Evolutionary conservation across 2,797 vertebrate genomes (phyloP).

Genomic region (Pitangus sulphuratus): DNA sequence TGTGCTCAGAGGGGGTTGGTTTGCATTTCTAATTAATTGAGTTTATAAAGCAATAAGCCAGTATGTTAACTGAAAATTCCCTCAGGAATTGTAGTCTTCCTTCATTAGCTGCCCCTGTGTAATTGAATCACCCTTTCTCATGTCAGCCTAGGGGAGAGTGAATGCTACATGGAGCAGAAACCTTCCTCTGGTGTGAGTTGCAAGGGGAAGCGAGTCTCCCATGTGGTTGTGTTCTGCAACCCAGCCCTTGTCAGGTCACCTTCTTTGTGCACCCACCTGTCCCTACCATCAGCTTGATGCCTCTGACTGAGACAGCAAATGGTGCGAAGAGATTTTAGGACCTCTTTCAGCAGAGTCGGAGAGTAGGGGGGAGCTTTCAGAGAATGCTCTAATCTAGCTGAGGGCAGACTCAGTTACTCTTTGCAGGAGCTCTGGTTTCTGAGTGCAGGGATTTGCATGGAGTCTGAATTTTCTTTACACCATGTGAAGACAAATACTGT

Average conservation of each 20-base stretch:
- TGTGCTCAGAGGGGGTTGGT: slow-evolving; percentile 2
- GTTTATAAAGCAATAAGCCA: slow-evolving; percentile 27
- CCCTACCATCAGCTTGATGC: neutral
- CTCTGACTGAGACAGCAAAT: neutral
- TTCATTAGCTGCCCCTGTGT: neutral
- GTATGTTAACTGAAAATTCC: slow-evolving; percentile 18
- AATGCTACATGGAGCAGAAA: neutral
- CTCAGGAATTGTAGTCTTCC: neutral
- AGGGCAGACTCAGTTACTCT: neutral
- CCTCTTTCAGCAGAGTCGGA: neutral
- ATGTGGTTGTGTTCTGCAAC: rapidly evolving
- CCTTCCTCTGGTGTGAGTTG: neutral
- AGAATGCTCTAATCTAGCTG: neutral
- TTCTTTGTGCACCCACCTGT: neutral
- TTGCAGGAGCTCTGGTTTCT: neutral
- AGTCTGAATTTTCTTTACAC: neutral
- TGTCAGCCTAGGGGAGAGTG: neutral
- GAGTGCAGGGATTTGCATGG: neutral
- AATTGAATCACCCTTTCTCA: neutral
- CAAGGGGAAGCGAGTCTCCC: neutral
- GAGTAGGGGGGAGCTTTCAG: neutral
- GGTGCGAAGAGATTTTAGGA: neutral
- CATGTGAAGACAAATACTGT: rapidly evolving
- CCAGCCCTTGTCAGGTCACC: neutral
- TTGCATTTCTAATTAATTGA: slow-evolving; percentile 52